A percentile compares a stretch with the other conserved stretches of the same genome.
phyloP scores from a whole-genome alignment of 2,888 invertebrate genomes.

The Chalcis sispes region DNA sequence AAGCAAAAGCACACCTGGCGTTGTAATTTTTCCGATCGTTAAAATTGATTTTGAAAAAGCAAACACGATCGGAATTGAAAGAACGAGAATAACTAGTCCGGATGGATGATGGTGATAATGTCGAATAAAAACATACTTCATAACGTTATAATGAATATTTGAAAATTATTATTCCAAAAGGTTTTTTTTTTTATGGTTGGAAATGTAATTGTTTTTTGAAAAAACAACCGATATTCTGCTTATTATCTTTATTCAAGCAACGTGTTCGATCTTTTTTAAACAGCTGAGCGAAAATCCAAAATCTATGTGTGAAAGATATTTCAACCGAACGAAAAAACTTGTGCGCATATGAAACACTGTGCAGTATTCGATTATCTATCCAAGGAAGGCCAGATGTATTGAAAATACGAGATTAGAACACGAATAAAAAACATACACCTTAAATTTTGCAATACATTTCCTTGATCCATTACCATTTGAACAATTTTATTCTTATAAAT shows the following conservation, averaged over 20 bases:
- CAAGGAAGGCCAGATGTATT: constrained; percentile 66
- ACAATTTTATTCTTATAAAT: too few relatives aligned
- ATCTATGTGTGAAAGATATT: constrained; percentile 31
- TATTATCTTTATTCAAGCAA: constrained; percentile 51
- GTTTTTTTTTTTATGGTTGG: constrained; percentile 20
- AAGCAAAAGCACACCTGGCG: constrained; percentile 45
- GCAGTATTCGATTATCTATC: constrained; percentile 54
- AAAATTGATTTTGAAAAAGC: constrained; percentile 35
- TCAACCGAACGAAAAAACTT: constrained; percentile 22
- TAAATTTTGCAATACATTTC: constrained; percentile 29
- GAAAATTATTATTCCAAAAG: constrained; percentile 23
- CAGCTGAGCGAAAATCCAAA: constrained; percentile 52
- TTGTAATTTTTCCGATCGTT: constrained; percentile 42
- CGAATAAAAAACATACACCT: constrained; percentile 71
- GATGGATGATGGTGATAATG: constrained; percentile 29
- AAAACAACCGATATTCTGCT: constrained; percentile 39
- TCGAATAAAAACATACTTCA: constrained; percentile 21
- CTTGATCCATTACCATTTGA: background rate
- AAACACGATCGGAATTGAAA: constrained; percentile 13
- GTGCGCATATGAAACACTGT: constrained; percentile 24
- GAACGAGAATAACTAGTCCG: constrained; percentile 26
- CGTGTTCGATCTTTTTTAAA: constrained; percentile 55
- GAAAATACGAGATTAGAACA: constrained; percentile 67
- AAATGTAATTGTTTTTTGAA: constrained; percentile 3
- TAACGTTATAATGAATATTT: constrained; percentile 42